Base-by-base conservation (phyloP, 2,797 vertebrate genomes). In the Coregonus sp. region DNA sequence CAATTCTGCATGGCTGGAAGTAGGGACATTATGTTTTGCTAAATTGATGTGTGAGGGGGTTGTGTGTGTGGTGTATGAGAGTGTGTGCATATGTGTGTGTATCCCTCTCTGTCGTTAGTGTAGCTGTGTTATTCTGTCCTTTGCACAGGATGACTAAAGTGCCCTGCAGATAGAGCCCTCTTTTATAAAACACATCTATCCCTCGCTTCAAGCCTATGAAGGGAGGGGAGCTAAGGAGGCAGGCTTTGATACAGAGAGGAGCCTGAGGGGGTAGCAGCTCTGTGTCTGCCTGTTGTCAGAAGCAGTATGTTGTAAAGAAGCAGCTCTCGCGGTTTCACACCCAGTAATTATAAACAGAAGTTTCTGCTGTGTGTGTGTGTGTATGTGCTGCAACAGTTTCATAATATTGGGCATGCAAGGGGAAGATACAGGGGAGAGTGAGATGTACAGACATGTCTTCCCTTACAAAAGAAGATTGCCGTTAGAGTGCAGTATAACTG, bases 181-280 rank as follows among this genome's bases (percentile, higher is more conserved):
- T 79, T 88, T 82, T 84, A 81, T 82, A 89, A 83, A 89, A 86
- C 82, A 82, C 84, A 86, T 84, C 85, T 80, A 79, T 71, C 76
- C 79, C 72, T 77, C 50, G 79, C 75, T 78, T 11, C 18, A 56
- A 86, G 85, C 75, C 75, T 66, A 61, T 33, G 74, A 75, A 72
- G 66, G 65, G 76, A 77, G 75, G 52, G 66, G 66, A 71, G 80
- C 29, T 69, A 65, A 72, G 79, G 85, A 78, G 80, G 67, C 9
- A 47, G 59, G 76, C 81, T 84, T 81, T 84, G 84, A 82, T 83
- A 78, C 76, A 69, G 76, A 35, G 68, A 14, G 54, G 33, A 15
- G 81, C 84, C 81, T 75, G 66, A 20, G 1, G 73, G 82, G 78
- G 69, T 20, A 18, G 18, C 50, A 47, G 47, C 71, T 73, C 72